Evolutionary conservation across 2,797 vertebrate genomes (phyloP).

Genomic region (Lindbergichthys nudifrons): DNA sequence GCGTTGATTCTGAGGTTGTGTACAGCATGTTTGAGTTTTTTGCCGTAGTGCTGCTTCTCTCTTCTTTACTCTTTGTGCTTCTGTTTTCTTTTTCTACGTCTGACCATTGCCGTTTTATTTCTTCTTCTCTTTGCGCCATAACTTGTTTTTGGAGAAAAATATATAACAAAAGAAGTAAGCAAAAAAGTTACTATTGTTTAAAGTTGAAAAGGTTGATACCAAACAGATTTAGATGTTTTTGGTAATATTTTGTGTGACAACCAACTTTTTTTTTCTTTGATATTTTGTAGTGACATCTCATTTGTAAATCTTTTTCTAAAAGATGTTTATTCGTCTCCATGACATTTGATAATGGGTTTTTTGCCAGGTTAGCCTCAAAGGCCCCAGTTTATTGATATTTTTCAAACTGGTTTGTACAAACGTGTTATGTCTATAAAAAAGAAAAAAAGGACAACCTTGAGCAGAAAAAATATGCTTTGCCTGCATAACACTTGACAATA

Average conservation of each 20-base stretch:
- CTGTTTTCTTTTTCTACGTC: constrained; percentile 77
- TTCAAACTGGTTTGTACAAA: constrained; percentile 99
- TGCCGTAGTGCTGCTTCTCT: constrained; percentile 81
- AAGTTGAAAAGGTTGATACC: constrained; percentile 83
- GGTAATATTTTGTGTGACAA: constrained; percentile 88
- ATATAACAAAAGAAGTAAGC: constrained; percentile 67
- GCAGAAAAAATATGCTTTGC: constrained; percentile 92
- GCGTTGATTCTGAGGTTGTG: constrained; percentile 82
- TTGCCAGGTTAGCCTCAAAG: constrained; percentile 96
- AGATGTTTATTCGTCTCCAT: constrained; percentile 91
- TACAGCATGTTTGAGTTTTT: constrained; percentile 87
- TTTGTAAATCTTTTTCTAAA: constrained; percentile 98
- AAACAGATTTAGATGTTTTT: constrained; percentile 85
- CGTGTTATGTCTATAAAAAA: constrained; percentile 93
- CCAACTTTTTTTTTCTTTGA: constrained; percentile 82
- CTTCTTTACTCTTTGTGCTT: constrained; percentile 80
- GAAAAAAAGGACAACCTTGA: constrained; percentile 66
- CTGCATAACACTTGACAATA: constrained; percentile 98
- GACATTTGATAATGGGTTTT: constrained; percentile 94
- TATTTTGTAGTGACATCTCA: constrained; percentile 99
- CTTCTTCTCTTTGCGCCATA: constrained; percentile 80
- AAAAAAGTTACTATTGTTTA: constrained; percentile 72
- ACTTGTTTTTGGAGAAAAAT: constrained; percentile 74
- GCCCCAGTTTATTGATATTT: constrained; percentile 97
- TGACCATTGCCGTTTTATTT: constrained; percentile 59